Conservation (phyloP, 1,140 invertebrate genomes). For the Pogonus chalceus region DNA sequence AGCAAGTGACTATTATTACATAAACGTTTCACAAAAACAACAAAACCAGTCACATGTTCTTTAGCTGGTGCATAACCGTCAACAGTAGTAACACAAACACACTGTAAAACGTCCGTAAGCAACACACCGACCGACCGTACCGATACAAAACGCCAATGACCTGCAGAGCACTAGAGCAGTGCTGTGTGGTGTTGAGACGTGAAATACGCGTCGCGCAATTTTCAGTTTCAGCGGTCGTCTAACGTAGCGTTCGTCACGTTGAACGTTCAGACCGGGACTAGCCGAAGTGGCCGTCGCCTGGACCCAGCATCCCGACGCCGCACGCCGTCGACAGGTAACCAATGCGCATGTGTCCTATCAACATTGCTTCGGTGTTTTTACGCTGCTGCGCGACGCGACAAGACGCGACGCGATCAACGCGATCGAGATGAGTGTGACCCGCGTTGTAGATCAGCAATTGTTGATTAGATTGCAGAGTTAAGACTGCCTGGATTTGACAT, state of each 20-base stretch:
- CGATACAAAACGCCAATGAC: constrained; percentile 5
- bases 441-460: background rate
- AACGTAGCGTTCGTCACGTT: background rate
- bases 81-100: no score
- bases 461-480: background rate
- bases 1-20: no score
- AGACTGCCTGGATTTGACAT: no score
- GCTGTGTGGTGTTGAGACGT: background rate
- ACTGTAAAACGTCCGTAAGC: background rate
- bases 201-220: background rate
- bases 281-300: background rate
- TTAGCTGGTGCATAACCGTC: no score
- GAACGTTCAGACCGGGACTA: background rate
- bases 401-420: background rate
- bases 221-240: no score
- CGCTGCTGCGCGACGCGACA: no score
- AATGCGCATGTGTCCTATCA: no score
- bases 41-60: no score
- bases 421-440: background rate
- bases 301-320: constrained; percentile 1
- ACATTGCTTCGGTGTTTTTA: no score
- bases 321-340: background rate
- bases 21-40: no score
- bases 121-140: no score
- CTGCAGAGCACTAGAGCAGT: background rate